These are phyloP conservation scores for Megalopta genalis DNA, from an alignment of 1,140 invertebrate genomes.

Conservation along the genomic window DNA sequence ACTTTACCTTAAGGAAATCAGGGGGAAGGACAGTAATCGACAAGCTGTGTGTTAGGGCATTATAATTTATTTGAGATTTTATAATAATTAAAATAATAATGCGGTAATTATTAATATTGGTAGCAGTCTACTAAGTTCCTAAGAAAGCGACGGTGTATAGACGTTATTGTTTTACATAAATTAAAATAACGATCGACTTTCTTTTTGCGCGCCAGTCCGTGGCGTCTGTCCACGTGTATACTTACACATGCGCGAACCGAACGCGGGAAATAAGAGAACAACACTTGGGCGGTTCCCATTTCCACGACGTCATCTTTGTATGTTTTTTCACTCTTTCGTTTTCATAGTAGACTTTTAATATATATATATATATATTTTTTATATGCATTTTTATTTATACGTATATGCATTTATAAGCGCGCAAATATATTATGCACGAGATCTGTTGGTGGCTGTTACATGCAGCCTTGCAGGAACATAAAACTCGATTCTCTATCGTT, in stretches of 20 bases:
- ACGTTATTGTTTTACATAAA: slow-evolving; percentile 69
- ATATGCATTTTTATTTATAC: slow-evolving; percentile 29
- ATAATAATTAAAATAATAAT: slow-evolving; percentile 72
- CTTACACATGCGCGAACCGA: slow-evolving; percentile 36
- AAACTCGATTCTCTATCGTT: slow-evolving; percentile 67
- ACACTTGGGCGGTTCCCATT: too few relatives aligned
- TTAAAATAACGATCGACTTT: slow-evolving; percentile 63
- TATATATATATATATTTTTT: slow-evolving; percentile 33
- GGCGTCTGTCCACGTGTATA: slow-evolving; percentile 54
- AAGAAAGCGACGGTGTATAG: slow-evolving; percentile 70
- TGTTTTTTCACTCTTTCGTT: slow-evolving; percentile 5
- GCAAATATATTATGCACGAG: slow-evolving; percentile 74
- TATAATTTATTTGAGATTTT: slow-evolving; percentile 72
- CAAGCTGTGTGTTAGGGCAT: slow-evolving; percentile 13
- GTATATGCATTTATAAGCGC: slow-evolving; percentile 54
- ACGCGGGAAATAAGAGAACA: neutral
- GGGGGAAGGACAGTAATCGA: slow-evolving; percentile 16
- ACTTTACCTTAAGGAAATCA: neutral
- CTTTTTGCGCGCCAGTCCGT: slow-evolving; percentile 46
- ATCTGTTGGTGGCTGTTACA: slow-evolving; percentile 72
- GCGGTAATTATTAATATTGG: slow-evolving; percentile 63
- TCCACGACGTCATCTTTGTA: too few relatives aligned
- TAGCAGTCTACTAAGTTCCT: slow-evolving; percentile 72
- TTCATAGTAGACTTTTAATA: slow-evolving; percentile 45
- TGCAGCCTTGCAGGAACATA: slow-evolving; percentile 77